Evolutionary conservation across 1,140 invertebrate species (phyloP), one percentile per base, ranked within the genome.

Genomic region (Episyrphus balteatus): DNA sequence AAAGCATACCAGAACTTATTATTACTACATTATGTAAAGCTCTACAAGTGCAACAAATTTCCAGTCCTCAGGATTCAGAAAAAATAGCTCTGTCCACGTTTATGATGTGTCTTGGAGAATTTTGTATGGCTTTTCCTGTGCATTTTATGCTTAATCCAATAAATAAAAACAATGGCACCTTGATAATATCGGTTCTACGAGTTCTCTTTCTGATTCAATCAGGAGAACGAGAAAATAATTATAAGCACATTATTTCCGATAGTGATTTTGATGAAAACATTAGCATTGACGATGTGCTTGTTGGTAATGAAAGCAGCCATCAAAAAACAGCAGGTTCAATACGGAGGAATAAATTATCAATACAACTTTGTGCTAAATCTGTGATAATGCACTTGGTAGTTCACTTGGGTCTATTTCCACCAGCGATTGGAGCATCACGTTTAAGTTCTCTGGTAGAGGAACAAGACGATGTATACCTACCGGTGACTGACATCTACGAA

Each of bases 41-140:
- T 0, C 46, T 68, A 19, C 65, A 68, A 47, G 68, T 68, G 41
- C 66, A 68, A 44, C 61, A 61, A 40, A 62, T 68, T 2, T 47
- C 55, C 5, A 66, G 68, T 46, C 66, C 65, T 7, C 59, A 76
- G 51, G 75, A 84, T 67, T 68, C 78, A 49, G 74, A 85, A 65
- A 77, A 86, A 73, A 74, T 80, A 53, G 72, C 94, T 30, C 77
- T 88, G 0, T 84, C 90, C 15, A 85, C 88, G 1, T 76, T 95
- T 57, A 77, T 95, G 54, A 82, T 95, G 47, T 92, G 89, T 64
- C 71, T 97, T 31, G 88, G 88, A 0, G 92, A 97, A 72, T 96
- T 92, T 84, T 93, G 91, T 46, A 90, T 96, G 79, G 48, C 66
- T 0, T 61, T 68, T 40, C 66, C 66, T 0, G 45, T 53, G 2